phyloP scores from a whole-genome alignment of 1,140 invertebrate species.

The Plodia interpunctella region DNA sequence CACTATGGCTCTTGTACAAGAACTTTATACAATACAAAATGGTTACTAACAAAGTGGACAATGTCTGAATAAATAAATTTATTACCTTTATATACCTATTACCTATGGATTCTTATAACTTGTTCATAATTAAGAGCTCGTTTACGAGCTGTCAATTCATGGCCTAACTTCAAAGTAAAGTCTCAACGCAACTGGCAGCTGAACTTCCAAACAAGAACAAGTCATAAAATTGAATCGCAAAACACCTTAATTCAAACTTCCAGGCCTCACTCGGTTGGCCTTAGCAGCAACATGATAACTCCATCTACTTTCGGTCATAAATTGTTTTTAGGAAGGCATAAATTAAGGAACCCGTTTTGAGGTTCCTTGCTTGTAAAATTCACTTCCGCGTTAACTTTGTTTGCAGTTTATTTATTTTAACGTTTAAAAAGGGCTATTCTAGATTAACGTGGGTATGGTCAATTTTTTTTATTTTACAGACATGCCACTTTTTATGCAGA shows the following conservation, averaged over 20 bases:
- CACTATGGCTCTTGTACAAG: no score
- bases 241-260: not conserved
- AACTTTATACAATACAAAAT: no score
- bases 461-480: no score
- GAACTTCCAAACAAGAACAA: not conserved
- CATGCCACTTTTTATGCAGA: no score
- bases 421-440: no score
- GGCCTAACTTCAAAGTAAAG: not conserved
- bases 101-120: no score
- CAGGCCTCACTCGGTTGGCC: not conserved
- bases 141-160: no score
- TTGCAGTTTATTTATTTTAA: conserved; percentile 11
- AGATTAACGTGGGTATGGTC: no score
- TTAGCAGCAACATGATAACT: not conserved
- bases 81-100: no score
- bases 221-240: not conserved
- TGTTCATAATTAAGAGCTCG: no score
- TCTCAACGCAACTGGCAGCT: not conserved
- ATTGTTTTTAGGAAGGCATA: conserved; percentile 14
- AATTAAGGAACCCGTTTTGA: conserved; percentile 10
- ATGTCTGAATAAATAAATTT: no score
- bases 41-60: no score
- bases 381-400: conserved; percentile 11
- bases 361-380: conserved; percentile 9
- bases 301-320: conserved; percentile 10